Evolutionary conservation across 2,797 vertebrate genomes (phyloP), one percentile per base, ranked within the genome.

Genomic region (Pseudocheirus occidentalis): DNA sequence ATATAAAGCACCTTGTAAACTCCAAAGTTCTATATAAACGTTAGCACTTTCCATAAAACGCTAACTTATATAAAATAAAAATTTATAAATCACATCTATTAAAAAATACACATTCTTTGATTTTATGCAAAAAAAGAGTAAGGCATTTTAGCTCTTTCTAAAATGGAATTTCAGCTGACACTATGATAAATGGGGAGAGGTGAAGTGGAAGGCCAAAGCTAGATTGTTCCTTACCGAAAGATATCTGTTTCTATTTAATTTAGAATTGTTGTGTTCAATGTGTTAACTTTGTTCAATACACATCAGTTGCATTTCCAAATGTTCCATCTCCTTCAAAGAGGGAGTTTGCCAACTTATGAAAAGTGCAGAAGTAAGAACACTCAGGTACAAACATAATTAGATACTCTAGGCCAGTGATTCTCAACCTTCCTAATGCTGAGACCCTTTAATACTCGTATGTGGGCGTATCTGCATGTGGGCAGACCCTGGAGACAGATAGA

Each of bases 201-300:
- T 92, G 29, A 12, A 54, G 87, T 34, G 12, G 3, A 53, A 93
- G 34, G 91, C 40, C 91, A 89, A 90, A 53, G 31, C 81, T 66
- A 3, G 3, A 62, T 9, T 0, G 27, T 24, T n/a, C n/a, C 9
- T 59, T 2, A 4, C 7, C 2, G 0, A 10, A 11, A 3, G 14
- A 73, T 73, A 73, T 2, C 27, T 21, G 4, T 81, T 46, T 24
- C 10, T 81, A 4, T 46, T 81, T 10, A 81, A 81, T 81, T 81
- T 81, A 24, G 24, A 81, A 81, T 29, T 40, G 29, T 59, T 40
- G 0, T 0, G 13, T 62, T 40, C 66, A 18, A 50, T 40, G 40
- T 2, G 5, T 29, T 6, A 57, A 10, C 7, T 34, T 29, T 62
- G 4, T 55, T 81, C 4, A 6, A 46, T 40, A 29, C 34, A 29